Evolutionary conservation across 2,888 invertebrate species (phyloP), one percentile per base, ranked within the genome.

Genomic region (Trissolcus brochymenae): DNA sequence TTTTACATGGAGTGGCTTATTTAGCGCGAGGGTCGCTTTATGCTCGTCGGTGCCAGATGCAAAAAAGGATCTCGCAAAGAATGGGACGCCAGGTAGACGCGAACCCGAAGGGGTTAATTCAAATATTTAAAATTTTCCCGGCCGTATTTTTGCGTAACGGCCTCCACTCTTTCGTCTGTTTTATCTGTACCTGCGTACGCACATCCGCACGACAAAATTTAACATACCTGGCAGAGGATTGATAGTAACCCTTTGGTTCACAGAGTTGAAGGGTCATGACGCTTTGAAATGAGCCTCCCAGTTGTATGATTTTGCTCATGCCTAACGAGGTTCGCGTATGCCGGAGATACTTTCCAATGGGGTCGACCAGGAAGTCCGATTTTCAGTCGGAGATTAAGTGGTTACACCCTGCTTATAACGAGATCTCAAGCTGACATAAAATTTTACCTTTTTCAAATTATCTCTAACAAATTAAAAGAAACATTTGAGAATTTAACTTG

Each of bases 111-210:
- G 87, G 87, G 81, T 88, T 88, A 87, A 88, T 88, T 89, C 89
- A 87, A 87, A 89, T 88, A 89, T 88, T 88, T 85, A 86, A 88
- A 87, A 88, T 86, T 86, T 86, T 82, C 19, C 83, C 83, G 78
- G 76, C 79, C 80, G 79, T 82, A 86, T 84, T 87, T 88, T 87
- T 87, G 87, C 87, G 85, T 83, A 87, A 88, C 87, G 86, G 84
- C 77, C 72, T 75, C 65, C 55, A 3, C 11, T 54, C 57, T 71
- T 78, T 62, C 54, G 51, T 65, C 66, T 40, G 25, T 21, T 21
- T 41, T 46, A 73, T 65, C 51, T 68, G 59, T 71, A 64, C 61
- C 64, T 67, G 41, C 54, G 16, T 73, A 60, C 46, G 65, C 64
- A 55, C 56, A 61, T 46, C 66, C 51, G 59, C 60, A 46, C 25